These are phyloP conservation scores for Delichon dasypus DNA, from an alignment of 2,797 vertebrate genomes.

Conservation along the genomic window DNA sequence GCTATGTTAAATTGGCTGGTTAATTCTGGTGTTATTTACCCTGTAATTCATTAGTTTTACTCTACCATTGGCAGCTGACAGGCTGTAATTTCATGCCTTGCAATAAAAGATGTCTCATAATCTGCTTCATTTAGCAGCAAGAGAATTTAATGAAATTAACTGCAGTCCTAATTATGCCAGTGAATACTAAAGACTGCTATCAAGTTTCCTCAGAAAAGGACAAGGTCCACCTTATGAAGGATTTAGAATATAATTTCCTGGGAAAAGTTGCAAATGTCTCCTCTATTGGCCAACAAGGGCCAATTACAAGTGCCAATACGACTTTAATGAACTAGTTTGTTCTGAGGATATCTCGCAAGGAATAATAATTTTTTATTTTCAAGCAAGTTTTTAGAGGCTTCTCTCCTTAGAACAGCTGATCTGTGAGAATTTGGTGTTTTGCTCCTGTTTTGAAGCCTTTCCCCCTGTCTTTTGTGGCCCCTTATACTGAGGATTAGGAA, in stretches of 20 bases:
- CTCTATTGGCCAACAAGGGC: slow-evolving; percentile 65
- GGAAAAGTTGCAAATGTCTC: slow-evolving; percentile 83
- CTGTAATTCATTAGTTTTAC: slow-evolving; percentile 98
- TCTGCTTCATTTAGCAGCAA: slow-evolving; percentile 99
- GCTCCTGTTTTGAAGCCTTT: neutral
- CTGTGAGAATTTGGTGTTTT: neutral
- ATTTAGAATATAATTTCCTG: slow-evolving; percentile 81
- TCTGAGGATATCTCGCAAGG: slow-evolving; percentile 13
- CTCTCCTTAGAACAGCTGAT: neutral
- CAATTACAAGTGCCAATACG: slow-evolving; percentile 30
- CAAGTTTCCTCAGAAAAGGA: slow-evolving; percentile 90
- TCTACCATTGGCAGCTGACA: slow-evolving; percentile 94
- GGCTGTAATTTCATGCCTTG: slow-evolving; percentile 99
- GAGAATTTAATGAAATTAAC: slow-evolving; percentile 99
- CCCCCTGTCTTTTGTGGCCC: neutral
- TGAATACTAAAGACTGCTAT: slow-evolving; percentile 98
- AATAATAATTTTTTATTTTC: slow-evolving; percentile 31
- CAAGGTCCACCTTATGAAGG: slow-evolving; percentile 84
- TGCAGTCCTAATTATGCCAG: slow-evolving; percentile 98
- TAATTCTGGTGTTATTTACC: slow-evolving; percentile 98
- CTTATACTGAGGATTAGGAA: rapidly evolving
- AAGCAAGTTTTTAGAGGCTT: neutral
- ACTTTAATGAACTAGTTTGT: slow-evolving; percentile 52
- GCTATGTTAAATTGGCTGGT: slow-evolving; percentile 91
- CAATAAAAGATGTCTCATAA: slow-evolving; percentile 99